Conservation (phyloP, 2,797 vertebrate genomes). For the Thripadectes ignobilis region DNA sequence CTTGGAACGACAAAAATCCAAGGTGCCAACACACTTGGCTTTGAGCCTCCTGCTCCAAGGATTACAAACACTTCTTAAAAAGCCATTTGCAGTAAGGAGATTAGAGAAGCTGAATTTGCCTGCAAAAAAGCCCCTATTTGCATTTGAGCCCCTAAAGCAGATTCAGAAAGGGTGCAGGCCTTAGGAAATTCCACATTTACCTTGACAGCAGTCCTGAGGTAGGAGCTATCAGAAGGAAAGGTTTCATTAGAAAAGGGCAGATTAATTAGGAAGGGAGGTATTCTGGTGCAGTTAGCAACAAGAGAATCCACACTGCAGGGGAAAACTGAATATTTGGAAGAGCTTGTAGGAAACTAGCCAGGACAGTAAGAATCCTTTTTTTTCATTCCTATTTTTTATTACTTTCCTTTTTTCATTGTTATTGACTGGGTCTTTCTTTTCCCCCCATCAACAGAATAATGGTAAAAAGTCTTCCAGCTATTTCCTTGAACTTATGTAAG, state of each 20-base stretch:
- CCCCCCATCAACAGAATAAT: neutral
- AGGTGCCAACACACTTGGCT: neutral
- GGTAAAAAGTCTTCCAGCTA: neutral
- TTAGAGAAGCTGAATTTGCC: neutral
- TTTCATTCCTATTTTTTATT: neutral
- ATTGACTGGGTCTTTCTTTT: neutral
- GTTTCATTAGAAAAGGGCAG: neutral
- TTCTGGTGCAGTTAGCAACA: neutral
- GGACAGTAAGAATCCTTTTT: neutral
- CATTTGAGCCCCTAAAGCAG: neutral
- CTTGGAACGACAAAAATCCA: conserved; percentile 56
- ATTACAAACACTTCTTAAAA: neutral
- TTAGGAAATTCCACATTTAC: neutral
- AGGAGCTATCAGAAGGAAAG: neutral
- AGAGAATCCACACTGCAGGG: neutral
- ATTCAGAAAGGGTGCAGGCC: neutral
- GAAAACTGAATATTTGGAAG: neutral
- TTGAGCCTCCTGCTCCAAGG: neutral
- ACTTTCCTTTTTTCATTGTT: neutral
- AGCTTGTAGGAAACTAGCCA: neutral
- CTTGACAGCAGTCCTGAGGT: neutral
- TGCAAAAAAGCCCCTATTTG: neutral
- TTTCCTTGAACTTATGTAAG: neutral
- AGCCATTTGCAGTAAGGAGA: neutral
- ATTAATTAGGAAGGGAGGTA: neutral